Percentiles rank a stretch among this genome's conserved stretches.
Conservation (phyloP, 1,140 invertebrate species). For the Drosophila gunungcola region DNA sequence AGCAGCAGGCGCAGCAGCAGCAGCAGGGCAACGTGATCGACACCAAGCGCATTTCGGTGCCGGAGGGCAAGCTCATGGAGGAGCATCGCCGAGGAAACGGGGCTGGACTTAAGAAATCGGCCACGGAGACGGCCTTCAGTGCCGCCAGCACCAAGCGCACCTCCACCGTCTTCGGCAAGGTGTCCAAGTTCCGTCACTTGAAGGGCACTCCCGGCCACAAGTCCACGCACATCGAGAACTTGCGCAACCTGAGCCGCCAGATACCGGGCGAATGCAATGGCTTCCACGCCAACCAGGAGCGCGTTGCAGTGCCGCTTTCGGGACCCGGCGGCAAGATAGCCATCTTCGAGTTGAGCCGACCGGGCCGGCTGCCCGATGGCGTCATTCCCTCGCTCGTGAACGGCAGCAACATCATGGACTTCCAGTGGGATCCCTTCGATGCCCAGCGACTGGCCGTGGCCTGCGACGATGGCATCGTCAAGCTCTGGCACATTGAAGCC, state of each 20-base stretch:
- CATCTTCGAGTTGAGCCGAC: conserved; percentile 92
- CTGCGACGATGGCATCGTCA: conserved; percentile 95
- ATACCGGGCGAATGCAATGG: conserved; percentile 97
- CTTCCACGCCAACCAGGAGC: conserved; percentile 93
- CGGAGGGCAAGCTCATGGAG: conserved; percentile 75
- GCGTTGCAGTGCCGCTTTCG: conserved; percentile 94
- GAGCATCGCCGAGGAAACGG: conserved; percentile 67
- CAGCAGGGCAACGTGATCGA: conserved; percentile 41
- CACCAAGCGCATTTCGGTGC: conserved; percentile 78
- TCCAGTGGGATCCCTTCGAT: conserved; percentile 97
- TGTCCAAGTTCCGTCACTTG: conserved; percentile 96
- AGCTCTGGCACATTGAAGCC: conserved; percentile 92
- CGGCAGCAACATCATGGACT: conserved; percentile 95
- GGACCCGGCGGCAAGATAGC: conserved; percentile 96
- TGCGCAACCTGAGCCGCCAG: conserved; percentile 95
- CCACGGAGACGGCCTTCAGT: conserved; percentile 87
- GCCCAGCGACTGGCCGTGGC: conserved; percentile 92
- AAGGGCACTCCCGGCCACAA: conserved; percentile 96
- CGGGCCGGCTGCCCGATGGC: conserved; percentile 90
- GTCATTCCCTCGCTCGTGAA: conserved; percentile 94
- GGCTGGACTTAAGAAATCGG: conserved; percentile 71
- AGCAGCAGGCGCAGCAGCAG: conserved; percentile 33
- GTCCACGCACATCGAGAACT: conserved; percentile 96
- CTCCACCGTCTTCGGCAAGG: conserved; percentile 94
- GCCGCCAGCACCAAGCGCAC: conserved; percentile 89